Evolutionary conservation across 2,888 invertebrate species (phyloP).

Genomic region (Folsomia candida): DNA sequence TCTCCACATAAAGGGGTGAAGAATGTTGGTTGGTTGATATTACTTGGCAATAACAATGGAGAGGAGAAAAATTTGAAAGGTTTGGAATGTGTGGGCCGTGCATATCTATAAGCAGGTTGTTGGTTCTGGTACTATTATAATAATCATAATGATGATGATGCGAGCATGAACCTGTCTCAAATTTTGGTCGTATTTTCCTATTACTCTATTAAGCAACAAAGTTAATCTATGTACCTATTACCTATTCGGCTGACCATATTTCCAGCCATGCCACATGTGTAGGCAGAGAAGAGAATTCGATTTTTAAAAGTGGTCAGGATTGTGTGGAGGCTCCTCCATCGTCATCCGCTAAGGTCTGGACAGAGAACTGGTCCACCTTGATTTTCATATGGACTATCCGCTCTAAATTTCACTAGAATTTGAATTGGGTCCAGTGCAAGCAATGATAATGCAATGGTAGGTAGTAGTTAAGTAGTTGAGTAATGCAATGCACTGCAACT

Average conservation of each 20-base stretch:
- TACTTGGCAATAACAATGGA: slow-evolving; percentile 11
- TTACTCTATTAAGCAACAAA: not conserved
- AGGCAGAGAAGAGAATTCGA: not conserved
- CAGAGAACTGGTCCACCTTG: slow-evolving; percentile 29
- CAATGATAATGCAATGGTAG: not conserved
- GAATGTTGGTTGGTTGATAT: not conserved
- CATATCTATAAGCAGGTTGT: too few species aligned
- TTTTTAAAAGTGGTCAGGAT: not conserved
- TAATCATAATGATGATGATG: not conserved
- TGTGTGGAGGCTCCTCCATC: too few species aligned
- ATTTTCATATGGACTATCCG: slow-evolving; percentile 6
- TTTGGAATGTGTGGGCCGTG: slow-evolving; percentile 4
- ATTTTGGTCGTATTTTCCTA: not conserved
- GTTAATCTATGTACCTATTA: not conserved
- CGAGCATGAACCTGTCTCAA: not conserved
- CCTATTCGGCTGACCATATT: not conserved
- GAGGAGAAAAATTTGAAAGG: not conserved
- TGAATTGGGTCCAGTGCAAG: not conserved
- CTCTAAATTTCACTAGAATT: not conserved
- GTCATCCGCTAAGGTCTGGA: not conserved
- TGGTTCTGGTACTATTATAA: not conserved
- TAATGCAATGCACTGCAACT: not conserved
- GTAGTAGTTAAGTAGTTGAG: not conserved
- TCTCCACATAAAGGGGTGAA: not conserved
- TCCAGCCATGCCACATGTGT: not conserved